Conservation (phyloP, 2,797 vertebrate species). For the Pachyuromys duprasi region DNA sequence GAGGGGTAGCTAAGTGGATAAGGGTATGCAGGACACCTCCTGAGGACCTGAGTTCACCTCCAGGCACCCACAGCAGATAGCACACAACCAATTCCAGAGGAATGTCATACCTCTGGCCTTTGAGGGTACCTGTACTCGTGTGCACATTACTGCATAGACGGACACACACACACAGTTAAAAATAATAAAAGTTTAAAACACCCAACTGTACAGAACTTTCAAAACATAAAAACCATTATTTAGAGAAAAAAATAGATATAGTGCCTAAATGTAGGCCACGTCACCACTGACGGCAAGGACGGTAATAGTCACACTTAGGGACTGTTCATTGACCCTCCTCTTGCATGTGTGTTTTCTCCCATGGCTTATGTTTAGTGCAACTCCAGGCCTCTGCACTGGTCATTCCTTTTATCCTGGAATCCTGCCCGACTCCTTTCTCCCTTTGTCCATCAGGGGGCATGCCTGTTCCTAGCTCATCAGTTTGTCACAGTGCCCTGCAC, state of each 20-base stretch:
- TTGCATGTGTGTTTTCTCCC: not conserved
- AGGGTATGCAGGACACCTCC: not conserved
- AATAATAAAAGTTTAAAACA: not conserved
- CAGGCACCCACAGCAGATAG: not conserved
- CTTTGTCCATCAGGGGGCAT: not conserved
- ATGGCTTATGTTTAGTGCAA: rapidly evolving
- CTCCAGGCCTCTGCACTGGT: not conserved
- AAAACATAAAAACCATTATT: not conserved
- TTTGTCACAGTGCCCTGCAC: not conserved
- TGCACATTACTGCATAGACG: not conserved
- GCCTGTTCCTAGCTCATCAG: not conserved
- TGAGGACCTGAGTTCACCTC: not conserved
- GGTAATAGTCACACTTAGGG: too few relatives aligned
- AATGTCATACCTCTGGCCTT: not conserved
- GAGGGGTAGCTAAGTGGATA: not conserved
- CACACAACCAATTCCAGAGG: not conserved
- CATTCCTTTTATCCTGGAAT: not conserved
- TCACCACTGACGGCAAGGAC: rapidly evolving
- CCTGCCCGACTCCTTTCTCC: not conserved
- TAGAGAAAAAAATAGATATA: not conserved
- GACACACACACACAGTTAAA: not conserved
- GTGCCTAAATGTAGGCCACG: not conserved
- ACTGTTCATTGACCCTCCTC: not conserved
- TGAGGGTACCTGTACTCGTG: not conserved
- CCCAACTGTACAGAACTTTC: not conserved